These are phyloP conservation scores for Malthinus seriepunctatus DNA, from an alignment of 2,888 invertebrate species.

Conservation along the genomic window DNA sequence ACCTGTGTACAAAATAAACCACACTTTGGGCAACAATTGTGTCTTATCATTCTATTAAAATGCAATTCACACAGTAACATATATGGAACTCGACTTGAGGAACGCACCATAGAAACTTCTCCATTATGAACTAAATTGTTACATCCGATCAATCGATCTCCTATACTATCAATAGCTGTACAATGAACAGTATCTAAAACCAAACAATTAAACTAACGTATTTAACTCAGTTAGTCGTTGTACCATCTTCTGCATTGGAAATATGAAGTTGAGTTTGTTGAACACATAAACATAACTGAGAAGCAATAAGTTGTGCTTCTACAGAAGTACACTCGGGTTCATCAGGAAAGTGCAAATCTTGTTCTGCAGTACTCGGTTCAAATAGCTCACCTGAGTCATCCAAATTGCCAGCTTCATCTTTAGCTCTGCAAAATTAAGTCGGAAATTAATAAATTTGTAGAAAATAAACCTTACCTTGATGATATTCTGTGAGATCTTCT, in stretches of 20 bases:
- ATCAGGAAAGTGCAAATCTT: slow-evolving; percentile 37
- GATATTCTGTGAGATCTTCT: slow-evolving; percentile 44
- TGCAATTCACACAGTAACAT: slow-evolving; percentile 80
- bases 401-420: slow-evolving; percentile 30
- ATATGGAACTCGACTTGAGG: slow-evolving; percentile 77
- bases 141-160: slow-evolving; percentile 78
- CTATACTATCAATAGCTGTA: slow-evolving; percentile 76
- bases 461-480: slow-evolving; percentile 33
- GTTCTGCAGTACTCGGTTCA: slow-evolving; percentile 38
- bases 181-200: slow-evolving; percentile 59
- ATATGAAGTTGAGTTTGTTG: slow-evolving; percentile 43
- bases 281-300: slow-evolving; percentile 46
- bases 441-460: not conserved
- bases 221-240: slow-evolving; percentile 3
- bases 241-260: slow-evolving; percentile 38
- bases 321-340: slow-evolving; percentile 40
- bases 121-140: slow-evolving; percentile 67
- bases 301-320: slow-evolving; percentile 38
- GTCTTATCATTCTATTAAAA: slow-evolving; percentile 71
- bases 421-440: slow-evolving; percentile 14
- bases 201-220: not conserved
- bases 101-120: slow-evolving; percentile 65
- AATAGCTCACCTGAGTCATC: slow-evolving; percentile 30
- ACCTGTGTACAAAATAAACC: slow-evolving; percentile 90
- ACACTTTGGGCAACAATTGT: slow-evolving; percentile 90